Evolutionary conservation across 1,140 invertebrate species (phyloP), one percentile per base, ranked within the genome.

Genomic region (Stegodyphus dumicola): DNA sequence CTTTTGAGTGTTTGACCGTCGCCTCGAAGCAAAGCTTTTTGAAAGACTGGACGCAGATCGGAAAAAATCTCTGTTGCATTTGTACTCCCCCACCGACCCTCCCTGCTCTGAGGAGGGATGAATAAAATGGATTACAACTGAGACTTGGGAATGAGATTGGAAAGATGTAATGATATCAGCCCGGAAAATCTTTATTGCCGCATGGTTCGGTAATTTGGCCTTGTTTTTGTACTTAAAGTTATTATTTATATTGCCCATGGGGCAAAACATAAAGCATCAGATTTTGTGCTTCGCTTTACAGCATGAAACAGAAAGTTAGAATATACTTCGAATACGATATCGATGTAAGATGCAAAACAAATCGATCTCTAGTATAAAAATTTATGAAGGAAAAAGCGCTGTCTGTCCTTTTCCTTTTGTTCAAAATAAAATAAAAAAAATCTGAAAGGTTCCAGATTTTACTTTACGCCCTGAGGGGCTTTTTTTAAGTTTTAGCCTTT

Each of bases 91-190:
- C 56, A 9, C 56, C 56, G 33, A 33, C 33, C 33, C 33, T 33
- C 33, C 1, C 33, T 33, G 3, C 33, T 33, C 33, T 33, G 33
- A 33, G 33, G 33, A 83, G 74, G 80, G 71, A 80, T 80, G 73
- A 80, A 80, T 80, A 83, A 83, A 74, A 83, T 83, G 71, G 80
- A 83, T 83, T 54, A 69, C 81, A 66, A 75, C 70, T 17, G 70
- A 15, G 54, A 49, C 18, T 13, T 71, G 11, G 67, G 54, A 48
- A 70, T 6, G 1, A 33, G 33, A 33, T 33, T 33, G 51, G 54
- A 5, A 54, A 0, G 77, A 66, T 33, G 77, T 49, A 33, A 65
- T 64, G 13, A 60, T 77, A 78, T 78, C 77, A 65, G 69, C 52
- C 15, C 13, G 53, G 71, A 49, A 83, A 83, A 83, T 83, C 71